Evolutionary conservation across 2,888 invertebrate species (phyloP), one percentile per base, ranked within the genome.

Genomic region (Ferrisia virgata): DNA sequence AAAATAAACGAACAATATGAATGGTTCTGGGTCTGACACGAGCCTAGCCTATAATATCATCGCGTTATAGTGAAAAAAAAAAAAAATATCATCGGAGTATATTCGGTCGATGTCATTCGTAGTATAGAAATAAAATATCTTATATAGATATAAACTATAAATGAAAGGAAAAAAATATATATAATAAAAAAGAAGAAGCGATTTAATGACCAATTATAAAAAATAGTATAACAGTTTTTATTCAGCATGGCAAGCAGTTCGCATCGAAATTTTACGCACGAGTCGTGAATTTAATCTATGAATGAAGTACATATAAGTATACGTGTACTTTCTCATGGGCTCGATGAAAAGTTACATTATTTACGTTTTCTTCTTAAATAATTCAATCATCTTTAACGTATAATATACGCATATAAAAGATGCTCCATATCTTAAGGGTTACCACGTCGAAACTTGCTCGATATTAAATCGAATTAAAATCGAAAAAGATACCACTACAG

Each of bases 1-100:
- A 64, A 76, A 76, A 36, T 36, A 36, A 76, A 76, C 72, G 72
- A 76, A 76, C 72, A 76, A 76, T 76, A 76, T 76, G 72, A 76
- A 25, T 15, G 9, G 28, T 72, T 72, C 72, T 33, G 69, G 15
- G 22, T n/a, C n/a, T n/a, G n/a, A 33, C 69, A 53, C 53, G 53
- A 53, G 53, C 22, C 53, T 53, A 53, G 18, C 53, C 18, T 22
- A 40, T 13, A 22, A 18, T n/a, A n/a, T n/a, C n/a, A n/a, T n/a
- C n/a, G n/a, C n/a, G n/a, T n/a, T n/a, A 39, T 39, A 11, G 11
- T 5, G 39, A 5, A 11, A 39, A 39, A 39, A 3, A 5, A 64
- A 28, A 15, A 64, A 64, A 64, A 28, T 28, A 64, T 64, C 64
- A 25, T 22, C 25, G 22, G 25, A 39, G 47, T n/a, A n/a, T 58